Base-by-base conservation (phyloP, 2,113 vertebrate species). In the Lota lota region DNA sequence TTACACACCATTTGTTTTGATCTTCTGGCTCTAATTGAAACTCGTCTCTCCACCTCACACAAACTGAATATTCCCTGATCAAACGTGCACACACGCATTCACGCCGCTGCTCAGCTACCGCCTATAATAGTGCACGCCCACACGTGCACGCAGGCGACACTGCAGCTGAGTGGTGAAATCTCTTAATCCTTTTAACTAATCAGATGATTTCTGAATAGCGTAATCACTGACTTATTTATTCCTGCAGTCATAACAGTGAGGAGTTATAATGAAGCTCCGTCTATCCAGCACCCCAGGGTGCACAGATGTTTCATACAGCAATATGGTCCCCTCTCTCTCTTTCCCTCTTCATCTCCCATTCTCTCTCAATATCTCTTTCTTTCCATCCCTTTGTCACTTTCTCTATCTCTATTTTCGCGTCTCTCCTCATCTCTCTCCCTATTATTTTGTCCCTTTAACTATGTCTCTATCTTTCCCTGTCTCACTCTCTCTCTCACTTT, bases 221-320 rank as follows among this genome's bases (percentile, higher is more conserved):
- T 74, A 76, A 84, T 83, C 66, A 68, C 81, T 87, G 85, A 89
- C 88, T 89, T 87, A 88, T 88, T 89, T 89, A 88, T 90, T 91
- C 40, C 40, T 47, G 40, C 85, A 89, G 69, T 90, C 82, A 87
- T 85, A 83, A 89, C 92, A 89, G 87, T 78, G 87, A 83, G 82
- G 87, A 66, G 68, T 5, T 22, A 10, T 60, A 85, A 85, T 79
- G 76, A 70, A 75, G 78, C 85, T 78, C 78, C 85, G 83, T 75
- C 75, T 71, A 81, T 85, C 80, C 75, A 67, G 66, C 68, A 79
- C 78, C 89, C 86, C 87, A 68, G 90, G 91, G 90, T 87, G 87
- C 67, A 79, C 91, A 94, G 92, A 93, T 93, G 90, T 89, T 89
- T 84, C 84, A 84, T 75, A 72, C 40, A 85, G 87, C 77, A 63